Evolutionary conservation across 37 sponge, comb jelly and placozoan genomes (phyloP), one percentile per base, ranked within the genome.

Genomic region (Beroe forskalii): DNA sequence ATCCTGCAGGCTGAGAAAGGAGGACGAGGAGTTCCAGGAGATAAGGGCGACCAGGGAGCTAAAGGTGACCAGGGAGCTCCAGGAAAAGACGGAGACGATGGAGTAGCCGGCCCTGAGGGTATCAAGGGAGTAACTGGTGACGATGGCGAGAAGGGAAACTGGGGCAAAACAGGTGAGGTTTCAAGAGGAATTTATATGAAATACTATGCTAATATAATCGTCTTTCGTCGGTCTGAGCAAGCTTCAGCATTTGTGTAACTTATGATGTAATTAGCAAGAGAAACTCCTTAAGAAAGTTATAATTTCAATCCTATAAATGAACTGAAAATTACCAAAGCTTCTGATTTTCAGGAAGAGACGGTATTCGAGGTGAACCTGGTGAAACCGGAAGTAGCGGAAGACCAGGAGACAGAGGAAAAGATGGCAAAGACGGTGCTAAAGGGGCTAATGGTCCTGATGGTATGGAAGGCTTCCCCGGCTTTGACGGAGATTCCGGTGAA

Each of bases 61-160:
- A 64, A 8, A 64, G 66, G 66, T n/a, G 66, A 64, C 66, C 66
- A 64, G 31, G 66, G 66, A 22, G 30, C 66, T 23, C 14, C 66
- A 6, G 66, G 66, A 64, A 23, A 8, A n/a, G 66, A 8, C 66
- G 66, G 66, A n/a, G 66, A 64, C 17, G 17, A 69, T 36, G 72
- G 72, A 33, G 39, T 32, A 6, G 32, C 28, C 17, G 72, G 72
- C 6, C 19, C 38, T 36, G 9, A 69, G 38, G 72, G 72, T 69
- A 19, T 3, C 6, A 33, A 1, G 17, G 72, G 72, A 36, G 72
- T 37, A 35, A 4, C 25, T 64, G 66, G 66, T 64, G 66, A 64
- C 4, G 4, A 64, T 8, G 66, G 66, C 4, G 66, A 64, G 4
- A 64, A 64, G 17, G 66, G 66, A 64, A 22, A 64, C 17, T 27